Base-by-base conservation (phyloP, 2,797 vertebrate species). In the Scomberomorus guttatus region DNA sequence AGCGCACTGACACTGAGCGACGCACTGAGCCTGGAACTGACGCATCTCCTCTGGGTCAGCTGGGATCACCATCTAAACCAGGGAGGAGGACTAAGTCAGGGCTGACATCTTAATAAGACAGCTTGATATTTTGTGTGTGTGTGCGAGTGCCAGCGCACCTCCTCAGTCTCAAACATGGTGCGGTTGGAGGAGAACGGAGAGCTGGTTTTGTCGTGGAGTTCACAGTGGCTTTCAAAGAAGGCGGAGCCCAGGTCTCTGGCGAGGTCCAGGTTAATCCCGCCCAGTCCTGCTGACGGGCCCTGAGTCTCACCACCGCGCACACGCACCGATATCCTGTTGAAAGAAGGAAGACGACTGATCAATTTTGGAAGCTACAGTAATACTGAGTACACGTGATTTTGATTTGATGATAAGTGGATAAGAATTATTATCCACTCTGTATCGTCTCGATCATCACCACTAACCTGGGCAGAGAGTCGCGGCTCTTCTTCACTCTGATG, bases 91-190 rank as follows among this genome's bases (percentile, higher is more conserved):
- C 32, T 2, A 15, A 72, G 51, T 50, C 20, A 6, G 2, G 11
- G 62, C 14, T 24, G 11, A 5, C 29, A 25, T 51, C 25, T 6
- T 50, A 2, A 62, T 10, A 1, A 62, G 14, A 68, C 2, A 10
- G 1, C 17, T 37, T 14, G 25, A 17, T 0, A 0, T 6, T 14
- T 73, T 37, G 11, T 42, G 1, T 8, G 46, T 11, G 6, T 20
- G 46, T 1, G 12, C 4, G 5, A 50, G n/a, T 29, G 64, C 6
- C 44, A 12, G 15, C 57, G 0, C 72, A 98, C 97, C 96, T 98
- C 97, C 72, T 98, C 97, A 0, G 97, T 97, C 91, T 98, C 97
- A 58, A 97, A 98, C 97, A 98, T 98, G 73, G 97, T 98, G 84
- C 97, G 95, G 90, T 96, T 98, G 75, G 97, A 98, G 59, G 97